Percentiles rank a stretch among this genome's conserved stretches.
These are phyloP conservation scores for Caenorhabditis parvicauda DNA, from an alignment of 2,888 invertebrate genomes.

Conservation along the genomic window DNA sequence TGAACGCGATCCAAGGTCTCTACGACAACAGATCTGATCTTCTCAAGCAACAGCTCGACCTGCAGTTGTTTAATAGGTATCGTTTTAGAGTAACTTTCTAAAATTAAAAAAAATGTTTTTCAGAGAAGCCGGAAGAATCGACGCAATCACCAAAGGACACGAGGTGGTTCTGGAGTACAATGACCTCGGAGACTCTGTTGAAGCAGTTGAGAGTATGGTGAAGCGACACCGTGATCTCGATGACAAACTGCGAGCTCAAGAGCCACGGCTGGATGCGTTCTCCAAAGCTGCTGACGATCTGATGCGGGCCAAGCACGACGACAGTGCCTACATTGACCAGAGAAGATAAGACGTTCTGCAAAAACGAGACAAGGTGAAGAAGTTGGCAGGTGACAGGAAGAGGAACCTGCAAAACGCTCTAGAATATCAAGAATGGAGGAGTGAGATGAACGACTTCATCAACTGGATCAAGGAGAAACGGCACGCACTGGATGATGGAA, in stretches of 20 bases:
- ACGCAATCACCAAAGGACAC: conserved; percentile 88
- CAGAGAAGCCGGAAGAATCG: conserved; percentile 95
- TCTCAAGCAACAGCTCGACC: conserved; percentile 81
- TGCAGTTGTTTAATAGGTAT: conserved; percentile 85
- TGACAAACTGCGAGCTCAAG: conserved; percentile 86
- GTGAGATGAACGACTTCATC: conserved; percentile 80
- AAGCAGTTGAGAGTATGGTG: conserved; percentile 79
- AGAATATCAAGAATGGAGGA: conserved; percentile 86
- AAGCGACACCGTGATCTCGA: conserved; percentile 91
- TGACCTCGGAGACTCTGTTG: conserved; percentile 73
- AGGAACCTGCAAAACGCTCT: conserved; percentile 79
- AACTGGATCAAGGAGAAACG: conserved; percentile 89
- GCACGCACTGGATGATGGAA: conserved; percentile 68
- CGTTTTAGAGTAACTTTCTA: too few relatives aligned
- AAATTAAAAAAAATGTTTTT: too few relatives aligned
- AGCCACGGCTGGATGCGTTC: conserved; percentile 82
- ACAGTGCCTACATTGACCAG: conserved; percentile 60
- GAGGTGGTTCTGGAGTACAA: conserved; percentile 84
- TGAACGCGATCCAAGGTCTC: conserved; percentile 65
- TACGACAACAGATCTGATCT: conserved; percentile 75
- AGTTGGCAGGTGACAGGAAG: conserved; percentile 74
- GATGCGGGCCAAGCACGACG: conserved; percentile 72
- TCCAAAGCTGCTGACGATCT: conserved; percentile 80
- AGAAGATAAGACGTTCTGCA: conserved; percentile 67
- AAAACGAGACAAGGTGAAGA: conserved; percentile 70